Evolutionary conservation across 2,888 invertebrate genomes (phyloP), one percentile per base, ranked within the genome.

Genomic region (Sphinx pinastri): DNA sequence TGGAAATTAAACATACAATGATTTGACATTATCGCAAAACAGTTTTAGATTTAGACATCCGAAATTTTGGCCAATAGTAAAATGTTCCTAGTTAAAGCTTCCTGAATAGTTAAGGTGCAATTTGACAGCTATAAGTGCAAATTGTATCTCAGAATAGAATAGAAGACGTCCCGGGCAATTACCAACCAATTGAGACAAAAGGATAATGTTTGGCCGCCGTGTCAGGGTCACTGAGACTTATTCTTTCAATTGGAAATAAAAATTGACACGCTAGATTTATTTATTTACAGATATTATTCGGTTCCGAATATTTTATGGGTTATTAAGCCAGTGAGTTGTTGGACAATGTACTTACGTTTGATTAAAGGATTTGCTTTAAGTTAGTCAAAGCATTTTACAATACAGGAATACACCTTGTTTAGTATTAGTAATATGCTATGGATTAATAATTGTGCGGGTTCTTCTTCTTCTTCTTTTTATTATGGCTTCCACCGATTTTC

Each of bases 181-280:
- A 92, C 92, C 77, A 86, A 79, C 77, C 93, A 94, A 93, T 93
- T 93, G 93, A 92, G 87, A 90, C 92, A 91, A 92, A 90, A 94
- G 93, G 93, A 94, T 93, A 93, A 93, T 93, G 92, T 92, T 92
- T 88, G 91, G 90, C 85, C 87, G 87, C 77, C 84, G 86, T 91
- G 91, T 92, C 92, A 92, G 92, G 93, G 92, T 83, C 84, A 81
- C 71, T 74, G 71, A 78, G 83, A 77, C 83, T 86, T 85, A 88
- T 86, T 86, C 83, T 84, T 87, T 84, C 88, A 92, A 89, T 90
- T 88, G 89, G 83, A 71, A 87, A 89, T 87, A 88, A 89, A 88
- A 89, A 89, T 89, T 89, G 88, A 85, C 85, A 88, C 85, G 84
- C 84, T 78, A 83, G 84, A 89, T 88, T 88, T 88, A 83, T 84